Percentiles rank a stretch among this genome's conserved stretches.
Evolutionary conservation across 2,888 invertebrate species (phyloP).

Genomic region (Mylabris sibirica): DNA sequence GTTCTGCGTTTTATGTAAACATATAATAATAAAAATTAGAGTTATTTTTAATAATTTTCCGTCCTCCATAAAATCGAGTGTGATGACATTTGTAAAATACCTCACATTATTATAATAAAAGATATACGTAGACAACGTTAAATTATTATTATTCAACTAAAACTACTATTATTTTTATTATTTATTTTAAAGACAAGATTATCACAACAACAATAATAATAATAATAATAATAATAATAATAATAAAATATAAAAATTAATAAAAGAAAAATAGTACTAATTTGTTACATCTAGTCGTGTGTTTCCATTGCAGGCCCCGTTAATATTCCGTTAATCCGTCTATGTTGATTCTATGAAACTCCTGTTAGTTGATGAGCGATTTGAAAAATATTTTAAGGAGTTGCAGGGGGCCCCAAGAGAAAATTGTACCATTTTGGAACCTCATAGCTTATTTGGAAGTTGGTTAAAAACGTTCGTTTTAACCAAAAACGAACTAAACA

Average conservation of each 20-base stretch:
- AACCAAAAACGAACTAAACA: no score
- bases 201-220: no score
- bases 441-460: no score
- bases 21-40: neutral
- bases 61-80: neutral
- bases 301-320: neutral
- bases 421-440: no score
- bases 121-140: no score
- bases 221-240: no score
- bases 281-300: neutral
- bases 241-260: neutral
- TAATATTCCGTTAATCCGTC: constrained; percentile 9
- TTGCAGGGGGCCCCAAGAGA: no score
- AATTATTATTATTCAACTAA: neutral
- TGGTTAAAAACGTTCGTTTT: no score
- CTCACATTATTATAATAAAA: neutral
- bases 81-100: neutral
- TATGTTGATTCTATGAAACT: neutral
- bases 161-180: neutral
- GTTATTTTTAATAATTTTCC: neutral
- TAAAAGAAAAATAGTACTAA: neutral
- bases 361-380: no score
- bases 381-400: no score
- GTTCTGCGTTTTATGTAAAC: neutral
- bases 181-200: no score